Conservation (phyloP, 2,797 vertebrate species). For the Halcyon badia region DNA sequence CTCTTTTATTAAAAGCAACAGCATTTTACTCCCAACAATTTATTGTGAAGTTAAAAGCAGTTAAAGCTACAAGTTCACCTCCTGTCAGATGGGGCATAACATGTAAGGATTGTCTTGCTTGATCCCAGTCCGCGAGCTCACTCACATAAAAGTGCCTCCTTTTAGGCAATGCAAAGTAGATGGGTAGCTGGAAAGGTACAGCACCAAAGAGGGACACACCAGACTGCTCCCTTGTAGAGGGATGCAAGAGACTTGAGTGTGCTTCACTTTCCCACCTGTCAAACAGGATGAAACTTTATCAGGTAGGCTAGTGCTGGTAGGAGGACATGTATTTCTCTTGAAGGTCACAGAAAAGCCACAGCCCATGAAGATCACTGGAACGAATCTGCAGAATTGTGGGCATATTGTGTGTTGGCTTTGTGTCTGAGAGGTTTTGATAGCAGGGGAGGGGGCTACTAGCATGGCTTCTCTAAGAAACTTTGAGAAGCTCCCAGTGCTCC, state of each 20-base stretch:
- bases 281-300: not conserved
- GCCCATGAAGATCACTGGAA: not conserved
- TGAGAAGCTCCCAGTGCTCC: not conserved
- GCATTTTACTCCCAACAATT: not conserved
- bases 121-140: not conserved
- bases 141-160: not conserved
- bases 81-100: not conserved
- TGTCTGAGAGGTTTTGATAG: not conserved
- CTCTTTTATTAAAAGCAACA: not conserved
- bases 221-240: not conserved
- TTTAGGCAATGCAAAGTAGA: not conserved
- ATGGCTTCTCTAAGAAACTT: not conserved
- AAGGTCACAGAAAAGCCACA: not conserved
- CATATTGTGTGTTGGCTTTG: not conserved
- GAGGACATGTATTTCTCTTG: not conserved
- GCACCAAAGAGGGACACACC: too few species aligned
- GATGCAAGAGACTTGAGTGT: too few species aligned
- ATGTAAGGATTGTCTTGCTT: not conserved
- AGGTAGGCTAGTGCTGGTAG: not conserved
- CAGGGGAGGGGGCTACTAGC: not conserved
- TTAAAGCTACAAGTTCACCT: not conserved
- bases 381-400: not conserved
- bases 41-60: not conserved
- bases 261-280: not conserved
- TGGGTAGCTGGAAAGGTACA: not conserved